Evolutionary conservation across 2,797 vertebrate species (phyloP).

Genomic region (Chloroceryle amazona): DNA sequence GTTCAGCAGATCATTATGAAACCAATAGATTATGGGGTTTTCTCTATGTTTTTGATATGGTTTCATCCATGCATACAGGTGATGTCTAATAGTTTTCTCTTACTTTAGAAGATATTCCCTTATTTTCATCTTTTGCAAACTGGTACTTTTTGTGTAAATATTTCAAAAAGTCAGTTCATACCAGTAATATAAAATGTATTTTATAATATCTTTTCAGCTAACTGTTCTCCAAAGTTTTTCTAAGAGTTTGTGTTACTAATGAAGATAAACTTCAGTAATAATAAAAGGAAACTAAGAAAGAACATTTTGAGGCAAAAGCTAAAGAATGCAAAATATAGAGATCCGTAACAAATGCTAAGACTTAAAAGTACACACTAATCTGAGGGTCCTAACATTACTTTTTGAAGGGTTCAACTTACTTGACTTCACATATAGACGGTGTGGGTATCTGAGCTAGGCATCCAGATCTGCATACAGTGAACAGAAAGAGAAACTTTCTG

Average conservation of each 20-base stretch:
- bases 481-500: not conserved
- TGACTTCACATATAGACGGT: rapidly evolving
- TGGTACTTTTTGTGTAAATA: not conserved
- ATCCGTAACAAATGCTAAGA: not conserved
- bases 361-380: not conserved
- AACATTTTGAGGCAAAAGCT: not conserved
- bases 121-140: not conserved
- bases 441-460: not conserved
- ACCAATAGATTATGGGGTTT: not conserved
- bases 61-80: not conserved
- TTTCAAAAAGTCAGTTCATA: not conserved
- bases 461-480: not conserved
- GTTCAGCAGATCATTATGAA: not conserved
- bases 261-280: not conserved
- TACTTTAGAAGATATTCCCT: not conserved
- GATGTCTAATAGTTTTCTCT: not conserved
- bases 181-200: not conserved
- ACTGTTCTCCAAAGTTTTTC: not conserved
- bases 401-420: not conserved
- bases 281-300: not conserved
- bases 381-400: not conserved
- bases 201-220: not conserved
- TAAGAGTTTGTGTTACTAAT: not conserved
- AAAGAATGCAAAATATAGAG: not conserved
- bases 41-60: not conserved